phyloP scores from a whole-genome alignment of 2,113 vertebrate genomes.

The Cyphomyrus plagiostoma region DNA sequence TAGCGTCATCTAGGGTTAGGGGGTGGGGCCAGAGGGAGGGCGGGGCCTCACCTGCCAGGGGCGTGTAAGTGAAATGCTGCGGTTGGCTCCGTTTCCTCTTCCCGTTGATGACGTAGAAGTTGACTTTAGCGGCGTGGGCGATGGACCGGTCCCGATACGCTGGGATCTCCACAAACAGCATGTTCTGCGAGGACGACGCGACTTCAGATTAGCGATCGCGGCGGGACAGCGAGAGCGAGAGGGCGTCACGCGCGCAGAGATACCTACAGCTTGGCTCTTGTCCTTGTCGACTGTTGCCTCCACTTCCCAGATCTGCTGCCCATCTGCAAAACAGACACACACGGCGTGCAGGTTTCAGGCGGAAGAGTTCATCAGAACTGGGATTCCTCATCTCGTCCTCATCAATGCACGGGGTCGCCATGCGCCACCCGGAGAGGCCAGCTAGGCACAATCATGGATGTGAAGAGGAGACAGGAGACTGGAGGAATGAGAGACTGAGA shows the following conservation, averaged over 20 bases:
- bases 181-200: constrained; percentile 58
- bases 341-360: not conserved
- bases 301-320: constrained; percentile 95
- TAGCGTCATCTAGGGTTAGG: too few relatives aligned
- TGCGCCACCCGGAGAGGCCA: not conserved
- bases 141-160: constrained; percentile 80
- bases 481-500: not conserved
- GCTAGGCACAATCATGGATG: not conserved
- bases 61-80: constrained; percentile 84
- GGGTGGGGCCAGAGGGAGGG: not conserved
- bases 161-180: constrained; percentile 92
- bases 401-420: not conserved
- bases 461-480: not conserved
- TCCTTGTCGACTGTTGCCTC: constrained; percentile 97
- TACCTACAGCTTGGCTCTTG: constrained; percentile 92
- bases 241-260: not conserved
- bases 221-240: not conserved
- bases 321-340: constrained; percentile 65
- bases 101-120: constrained; percentile 93
- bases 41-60: constrained; percentile 70
- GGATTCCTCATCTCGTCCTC: not conserved
- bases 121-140: constrained; percentile 77
- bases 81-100: constrained; percentile 94
- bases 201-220: not conserved
- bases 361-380: not conserved